Base-by-base conservation (phyloP, 2,113 vertebrate species). In the Hippoglossus stenolepis region DNA sequence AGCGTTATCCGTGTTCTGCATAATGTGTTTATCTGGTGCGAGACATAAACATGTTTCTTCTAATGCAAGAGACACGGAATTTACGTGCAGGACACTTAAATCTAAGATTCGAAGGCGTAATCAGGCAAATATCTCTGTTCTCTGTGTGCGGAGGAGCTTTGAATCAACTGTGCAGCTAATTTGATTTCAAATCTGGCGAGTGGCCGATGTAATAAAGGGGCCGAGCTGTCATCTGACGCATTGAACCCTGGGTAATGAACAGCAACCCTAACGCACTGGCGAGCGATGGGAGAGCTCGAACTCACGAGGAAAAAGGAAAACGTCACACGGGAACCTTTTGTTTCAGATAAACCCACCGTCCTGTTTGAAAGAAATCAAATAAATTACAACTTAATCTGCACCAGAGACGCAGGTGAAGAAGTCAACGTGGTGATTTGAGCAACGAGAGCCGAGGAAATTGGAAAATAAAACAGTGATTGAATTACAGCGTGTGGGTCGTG, bases 311-410 rank as follows among this genome's bases (percentile, higher is more conserved):
- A 61, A 15, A 77, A 38, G 56, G 28, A 31, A 62, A 68, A 73
- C 28, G 47, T 12, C 68, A 61, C 35, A 10, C 35, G 1, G 35
- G 35, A 83, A 70, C 54, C 80, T 69, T 80, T 68, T 80, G 73
- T 83, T 69, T 67, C 58, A 20, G 23, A 40, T 80, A 65, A 65
- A 72, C 51, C 73, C 49, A 60, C 31, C 35, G 75, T 70, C 82
- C 78, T 70, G 69, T 85, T n/a, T n/a, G n/a, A n/a, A n/a, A 79
- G 76, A 87, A 75, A 75, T 82, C 81, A 86, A 84, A 87, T 86
- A 90, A 75, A 31, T 31, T 31, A 31, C 31, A 60, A 76, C 26
- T 77, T 79, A 65, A 87, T 18, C 56, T 81, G 56, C 73, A 18
- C 23, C 1, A 75, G 47, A 72, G 79, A 79, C 56, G 64, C 58